Conservation (phyloP, 2,888 invertebrate species). For the Cryptocephalus primarius region DNA sequence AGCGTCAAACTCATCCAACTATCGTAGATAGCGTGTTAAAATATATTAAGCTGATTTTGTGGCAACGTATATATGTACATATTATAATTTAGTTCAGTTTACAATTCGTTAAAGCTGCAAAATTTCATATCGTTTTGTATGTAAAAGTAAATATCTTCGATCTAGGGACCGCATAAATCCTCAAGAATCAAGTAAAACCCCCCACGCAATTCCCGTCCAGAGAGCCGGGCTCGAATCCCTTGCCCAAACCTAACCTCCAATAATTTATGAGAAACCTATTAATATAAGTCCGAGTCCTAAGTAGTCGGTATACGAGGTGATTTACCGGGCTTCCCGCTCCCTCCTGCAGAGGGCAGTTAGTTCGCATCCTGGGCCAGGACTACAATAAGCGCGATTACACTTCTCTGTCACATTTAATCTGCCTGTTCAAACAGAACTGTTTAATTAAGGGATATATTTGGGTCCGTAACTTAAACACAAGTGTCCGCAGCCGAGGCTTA, state of each 20-base stretch:
- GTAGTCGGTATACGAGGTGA: constrained; percentile 14
- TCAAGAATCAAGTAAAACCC: too few relatives aligned
- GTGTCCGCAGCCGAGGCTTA: constrained; percentile 30
- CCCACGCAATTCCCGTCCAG: too few relatives aligned
- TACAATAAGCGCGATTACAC: constrained; percentile 42
- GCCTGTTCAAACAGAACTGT: constrained; percentile 41
- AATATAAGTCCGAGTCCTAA: constrained; percentile 11
- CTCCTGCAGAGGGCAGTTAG: constrained; percentile 14
- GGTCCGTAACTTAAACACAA: constrained; percentile 40
- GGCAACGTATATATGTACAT: too few relatives aligned
- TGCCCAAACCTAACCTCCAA: too few relatives aligned
- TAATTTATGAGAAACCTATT: constrained; percentile 4
- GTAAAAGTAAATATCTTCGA: neutral
- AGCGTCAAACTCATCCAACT: too few relatives aligned
- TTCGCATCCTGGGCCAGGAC: constrained; percentile 23
- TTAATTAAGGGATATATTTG: constrained; percentile 40
- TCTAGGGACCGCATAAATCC: neutral
- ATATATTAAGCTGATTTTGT: too few relatives aligned
- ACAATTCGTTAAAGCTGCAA: neutral
- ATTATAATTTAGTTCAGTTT: too few relatives aligned
- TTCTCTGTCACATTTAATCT: constrained; percentile 41
- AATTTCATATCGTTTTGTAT: neutral
- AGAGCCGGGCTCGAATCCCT: too few relatives aligned
- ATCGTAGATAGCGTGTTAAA: too few relatives aligned
- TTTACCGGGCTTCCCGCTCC: constrained; percentile 12